Base-by-base conservation (phyloP, 1,140 invertebrate genomes). In the Hycleus phaleratus region DNA sequence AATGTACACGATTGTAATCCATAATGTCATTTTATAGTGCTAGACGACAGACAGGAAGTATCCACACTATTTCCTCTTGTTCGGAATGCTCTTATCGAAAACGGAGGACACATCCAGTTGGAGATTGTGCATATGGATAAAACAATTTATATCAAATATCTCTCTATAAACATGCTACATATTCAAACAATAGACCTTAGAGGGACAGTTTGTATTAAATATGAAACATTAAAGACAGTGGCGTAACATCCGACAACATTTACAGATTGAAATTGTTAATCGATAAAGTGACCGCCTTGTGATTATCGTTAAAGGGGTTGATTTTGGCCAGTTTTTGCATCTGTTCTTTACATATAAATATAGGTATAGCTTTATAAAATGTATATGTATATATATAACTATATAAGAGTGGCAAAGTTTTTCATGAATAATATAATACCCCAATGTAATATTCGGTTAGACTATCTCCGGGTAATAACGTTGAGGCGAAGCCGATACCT, bases 1-100 rank as follows among this genome's bases (percentile, higher is more conserved):
- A 47, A 26, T 47, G 5, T 47, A 47, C 26, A 39, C 26, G 32
- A 43, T 39, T 52, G 44, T 43, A 52, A 57, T 58, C 56, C 56
- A 58, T 58, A 61, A 61, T 55, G 56, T 12, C 44, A 48, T 47
- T 58, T 46, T 32, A 58, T 38, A 50, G 55, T 45, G 45, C 50
- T 50, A 56, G 60, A 61, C 32, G 32, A 32, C 32, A 32, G 32
- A 32, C 32, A 32, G 32, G 32, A 32, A 32, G 32, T 58, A 61
- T 56, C 60, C 32, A 32, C 32, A 32, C 32, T 56, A 61, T 61
- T 54, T 61, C 60, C 60, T 32, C 7, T 7, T 49, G 56, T 61
- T 58, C 60, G 56, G 60, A 58, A 61, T 49, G 32, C 58, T 56
- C 50, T 61, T 61, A 61, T 61, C 60, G 38, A 47, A 32, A 32